Conservation (phyloP, 2,888 invertebrate genomes). For the Anagyrus pseudococci region DNA sequence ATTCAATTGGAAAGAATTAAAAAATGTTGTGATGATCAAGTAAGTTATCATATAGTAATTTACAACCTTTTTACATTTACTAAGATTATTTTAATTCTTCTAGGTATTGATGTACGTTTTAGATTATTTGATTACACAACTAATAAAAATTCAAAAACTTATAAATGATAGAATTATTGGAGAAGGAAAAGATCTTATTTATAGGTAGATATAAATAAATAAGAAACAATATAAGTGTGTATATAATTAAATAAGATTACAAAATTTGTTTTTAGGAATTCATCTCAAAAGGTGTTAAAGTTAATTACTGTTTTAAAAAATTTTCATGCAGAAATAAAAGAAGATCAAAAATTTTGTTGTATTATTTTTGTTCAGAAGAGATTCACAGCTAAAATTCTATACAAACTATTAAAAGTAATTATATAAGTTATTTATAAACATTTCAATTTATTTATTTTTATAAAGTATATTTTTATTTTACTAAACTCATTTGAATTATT, state of each 20-base stretch:
- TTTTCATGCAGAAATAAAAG: slow-evolving; percentile 60
- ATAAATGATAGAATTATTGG: slow-evolving; percentile 49
- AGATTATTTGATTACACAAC: slow-evolving; percentile 58
- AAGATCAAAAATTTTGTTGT: slow-evolving; percentile 67
- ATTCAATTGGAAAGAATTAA: slow-evolving; percentile 72
- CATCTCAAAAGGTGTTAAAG: slow-evolving; percentile 70
- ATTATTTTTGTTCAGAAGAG: slow-evolving; percentile 78
- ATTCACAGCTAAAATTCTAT: slow-evolving; percentile 78
- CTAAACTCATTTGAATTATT: too few relatives aligned
- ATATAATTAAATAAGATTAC: slow-evolving; percentile 2
- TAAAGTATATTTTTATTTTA: not conserved
- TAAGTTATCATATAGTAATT: slow-evolving; percentile 5
- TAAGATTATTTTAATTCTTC: slow-evolving; percentile 26
- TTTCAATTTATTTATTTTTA: slow-evolving; percentile 3
- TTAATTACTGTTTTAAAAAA: slow-evolving; percentile 70
- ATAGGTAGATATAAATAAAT: slow-evolving; percentile 9
- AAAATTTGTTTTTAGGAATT: slow-evolving; percentile 52
- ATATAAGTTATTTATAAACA: slow-evolving; percentile 2
- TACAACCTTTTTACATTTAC: not conserved
- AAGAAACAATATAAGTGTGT: slow-evolving; percentile 19
- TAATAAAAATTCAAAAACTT: slow-evolving; percentile 63
- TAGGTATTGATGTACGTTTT: slow-evolving; percentile 46
- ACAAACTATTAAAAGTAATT: slow-evolving; percentile 71
- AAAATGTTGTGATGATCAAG: slow-evolving; percentile 56
- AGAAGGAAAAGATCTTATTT: not conserved